Percentiles rank a stretch among this genome's conserved stretches.
These are phyloP conservation scores for Helicoverpa assulta DNA, from an alignment of 2,888 invertebrate species.

Conservation along the genomic window DNA sequence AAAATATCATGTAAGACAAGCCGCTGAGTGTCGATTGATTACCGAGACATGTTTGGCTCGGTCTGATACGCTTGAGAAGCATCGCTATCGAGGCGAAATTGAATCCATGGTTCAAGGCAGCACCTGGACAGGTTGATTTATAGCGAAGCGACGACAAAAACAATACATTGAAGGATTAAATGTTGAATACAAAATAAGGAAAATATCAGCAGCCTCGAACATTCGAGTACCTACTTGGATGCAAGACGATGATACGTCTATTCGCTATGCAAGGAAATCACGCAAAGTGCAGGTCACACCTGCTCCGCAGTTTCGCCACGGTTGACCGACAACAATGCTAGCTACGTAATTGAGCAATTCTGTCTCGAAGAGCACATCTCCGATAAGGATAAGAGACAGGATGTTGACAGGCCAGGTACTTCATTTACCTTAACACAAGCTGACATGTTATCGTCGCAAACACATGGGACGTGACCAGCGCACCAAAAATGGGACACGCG, in stretches of 20 bases:
- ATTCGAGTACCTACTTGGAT: slow-evolving; percentile 45
- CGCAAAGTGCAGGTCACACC: slow-evolving; percentile 81
- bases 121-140: slow-evolving; percentile 74
- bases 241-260: slow-evolving; percentile 63
- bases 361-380: slow-evolving; percentile 80
- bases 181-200: slow-evolving; percentile 60
- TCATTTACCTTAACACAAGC: slow-evolving; percentile 46
- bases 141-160: slow-evolving; percentile 73
- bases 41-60: slow-evolving; percentile 82
- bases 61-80: slow-evolving; percentile 84
- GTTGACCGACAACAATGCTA: slow-evolving; percentile 85
- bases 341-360: slow-evolving; percentile 83
- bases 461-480: slow-evolving; percentile 48
- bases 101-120: slow-evolving; percentile 85
- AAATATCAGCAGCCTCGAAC: slow-evolving; percentile 47
- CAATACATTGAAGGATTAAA: slow-evolving; percentile 63
- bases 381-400: slow-evolving; percentile 82
- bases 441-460: slow-evolving; percentile 41
- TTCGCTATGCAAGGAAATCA: slow-evolving; percentile 77
- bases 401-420: slow-evolving; percentile 69
- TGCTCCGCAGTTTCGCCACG: slow-evolving; percentile 80
- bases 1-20: slow-evolving; percentile 81
- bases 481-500: slow-evolving; percentile 33
- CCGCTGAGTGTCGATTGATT: slow-evolving; percentile 79
- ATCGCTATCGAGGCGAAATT: slow-evolving; percentile 82